Conservation (phyloP, 2,888 invertebrate species). For the Temnothorax ravouxi region DNA sequence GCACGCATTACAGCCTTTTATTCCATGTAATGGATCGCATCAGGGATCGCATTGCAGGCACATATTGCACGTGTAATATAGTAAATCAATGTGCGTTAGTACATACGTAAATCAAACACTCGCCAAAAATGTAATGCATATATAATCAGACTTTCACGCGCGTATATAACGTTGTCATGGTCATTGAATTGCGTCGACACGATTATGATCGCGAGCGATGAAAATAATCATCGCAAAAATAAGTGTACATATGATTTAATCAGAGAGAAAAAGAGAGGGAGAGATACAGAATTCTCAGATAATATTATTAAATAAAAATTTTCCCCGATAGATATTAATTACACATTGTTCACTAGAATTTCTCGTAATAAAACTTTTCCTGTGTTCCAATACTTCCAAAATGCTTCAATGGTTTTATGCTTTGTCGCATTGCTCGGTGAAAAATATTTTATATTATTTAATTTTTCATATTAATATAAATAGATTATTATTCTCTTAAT, state of each 20-base stretch:
- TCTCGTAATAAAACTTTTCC: neutral
- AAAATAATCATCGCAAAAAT: slow-evolving; percentile 34
- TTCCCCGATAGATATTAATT: slow-evolving; percentile 5
- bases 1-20: slow-evolving; percentile 12
- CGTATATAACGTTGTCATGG: slow-evolving; percentile 46
- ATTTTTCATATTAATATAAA: neutral
- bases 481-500: neutral
- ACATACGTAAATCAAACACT: slow-evolving; percentile 59
- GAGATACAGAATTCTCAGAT: neutral
- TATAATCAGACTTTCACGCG: slow-evolving; percentile 35
- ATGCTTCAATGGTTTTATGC: neutral
- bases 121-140: slow-evolving; percentile 67
- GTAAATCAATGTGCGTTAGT: slow-evolving; percentile 25
- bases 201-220: slow-evolving; percentile 53
- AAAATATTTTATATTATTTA: neutral
- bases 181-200: slow-evolving; percentile 48
- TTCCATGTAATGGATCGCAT: neutral
- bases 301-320: neutral
- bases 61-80: neutral
- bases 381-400: neutral
- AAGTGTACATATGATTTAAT: slow-evolving; percentile 3
- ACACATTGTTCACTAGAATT: neutral
- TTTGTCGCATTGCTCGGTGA: neutral
- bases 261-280: too few relatives aligned
- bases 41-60: neutral